phyloP scores from a whole-genome alignment of 2,888 invertebrate genomes.

The Creontiades dilutus region DNA sequence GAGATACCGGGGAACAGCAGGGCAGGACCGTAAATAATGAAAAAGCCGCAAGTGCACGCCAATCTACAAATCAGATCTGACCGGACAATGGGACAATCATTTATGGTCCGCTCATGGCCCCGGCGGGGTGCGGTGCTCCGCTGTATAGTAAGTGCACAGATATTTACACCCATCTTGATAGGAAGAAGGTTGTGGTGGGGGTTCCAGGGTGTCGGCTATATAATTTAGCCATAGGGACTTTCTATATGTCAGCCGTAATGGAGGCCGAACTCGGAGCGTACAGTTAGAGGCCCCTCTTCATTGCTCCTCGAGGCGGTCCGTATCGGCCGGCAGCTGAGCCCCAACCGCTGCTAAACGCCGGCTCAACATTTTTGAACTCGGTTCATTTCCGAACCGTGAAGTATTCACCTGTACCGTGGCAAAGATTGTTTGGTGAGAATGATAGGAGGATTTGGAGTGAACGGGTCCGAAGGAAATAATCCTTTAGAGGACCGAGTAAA shows the following conservation, averaged over 20 bases:
- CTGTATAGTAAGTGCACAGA: conserved; percentile 63
- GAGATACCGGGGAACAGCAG: not conserved
- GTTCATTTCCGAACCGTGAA: no score
- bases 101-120: conserved; percentile 47
- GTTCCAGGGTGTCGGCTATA: conserved; percentile 44
- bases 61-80: conserved; percentile 68
- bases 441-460: no score
- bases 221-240: conserved; percentile 71
- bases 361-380: no score
- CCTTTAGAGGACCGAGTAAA: no score
- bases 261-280: conserved; percentile 43
- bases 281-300: conserved; percentile 61
- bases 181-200: not conserved
- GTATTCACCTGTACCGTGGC: no score
- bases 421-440: no score
- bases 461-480: no score
- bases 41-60: conserved; percentile 60
- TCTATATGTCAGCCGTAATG: conserved; percentile 68
- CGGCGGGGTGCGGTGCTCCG: not conserved
- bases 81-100: conserved; percentile 71
- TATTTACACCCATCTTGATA: conserved; percentile 71
- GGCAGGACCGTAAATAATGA: conserved; percentile 51
- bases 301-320: conserved; percentile 47
- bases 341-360: no score
- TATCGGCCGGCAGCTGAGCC: not conserved